Percentiles rank a stretch among this genome's conserved stretches.
phyloP scores from a whole-genome alignment of 2,888 invertebrate genomes.

The Cepaea hortensis region DNA sequence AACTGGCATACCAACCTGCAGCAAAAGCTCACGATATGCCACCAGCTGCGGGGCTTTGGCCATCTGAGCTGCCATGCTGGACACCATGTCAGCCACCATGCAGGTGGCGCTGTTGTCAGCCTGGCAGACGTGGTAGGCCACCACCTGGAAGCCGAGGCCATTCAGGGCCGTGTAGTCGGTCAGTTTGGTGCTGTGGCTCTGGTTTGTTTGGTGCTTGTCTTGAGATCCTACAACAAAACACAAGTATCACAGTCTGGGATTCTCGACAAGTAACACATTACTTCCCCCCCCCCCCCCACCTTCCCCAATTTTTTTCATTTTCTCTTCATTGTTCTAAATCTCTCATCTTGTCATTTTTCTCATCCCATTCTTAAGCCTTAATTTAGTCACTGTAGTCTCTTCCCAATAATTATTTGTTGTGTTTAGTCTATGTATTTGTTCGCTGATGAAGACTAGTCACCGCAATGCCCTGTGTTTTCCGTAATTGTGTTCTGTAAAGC shows the following conservation, averaged over 20 bases:
- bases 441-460: no score
- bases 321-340: no score
- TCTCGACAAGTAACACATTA: no score
- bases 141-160: constrained; percentile 86
- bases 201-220: constrained; percentile 46
- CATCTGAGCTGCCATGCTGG: constrained; percentile 93
- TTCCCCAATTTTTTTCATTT: no score
- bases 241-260: neutral
- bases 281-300: no score
- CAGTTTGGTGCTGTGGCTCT: constrained; percentile 58
- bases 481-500: no score
- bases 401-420: no score
- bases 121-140: constrained; percentile 95
- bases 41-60: constrained; percentile 93
- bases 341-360: no score
- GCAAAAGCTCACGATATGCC: constrained; percentile 89
- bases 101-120: constrained; percentile 97
- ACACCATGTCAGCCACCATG: constrained; percentile 95
- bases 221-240: neutral
- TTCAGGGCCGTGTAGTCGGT: constrained; percentile 67
- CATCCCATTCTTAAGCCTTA: no score
- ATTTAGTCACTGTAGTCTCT: no score
- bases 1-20: constrained; percentile 40
- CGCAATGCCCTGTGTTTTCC: no score
- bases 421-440: no score